These are phyloP conservation scores for Seira sanloemensis DNA, from an alignment of 2,888 invertebrate species.

Conservation along the genomic window DNA sequence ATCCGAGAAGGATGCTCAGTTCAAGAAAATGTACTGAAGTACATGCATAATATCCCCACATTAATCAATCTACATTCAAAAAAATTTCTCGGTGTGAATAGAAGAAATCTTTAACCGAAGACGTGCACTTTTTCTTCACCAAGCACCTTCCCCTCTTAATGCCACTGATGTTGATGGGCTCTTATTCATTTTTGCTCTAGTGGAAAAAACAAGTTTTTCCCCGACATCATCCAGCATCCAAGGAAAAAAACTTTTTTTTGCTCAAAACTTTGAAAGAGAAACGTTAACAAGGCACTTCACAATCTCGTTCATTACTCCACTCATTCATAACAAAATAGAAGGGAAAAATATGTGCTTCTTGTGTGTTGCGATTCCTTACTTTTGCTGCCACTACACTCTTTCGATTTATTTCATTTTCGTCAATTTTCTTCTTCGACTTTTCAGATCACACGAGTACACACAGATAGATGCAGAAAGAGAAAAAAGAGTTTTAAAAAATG, in stretches of 20 bases:
- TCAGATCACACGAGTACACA: too few species aligned
- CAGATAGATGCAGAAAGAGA: too few species aligned
- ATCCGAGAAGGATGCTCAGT: not conserved
- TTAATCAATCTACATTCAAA: conserved; percentile 19
- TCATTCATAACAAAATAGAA: not conserved
- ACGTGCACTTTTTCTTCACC: not conserved
- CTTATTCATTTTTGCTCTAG: not conserved
- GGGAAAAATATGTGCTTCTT: not conserved
- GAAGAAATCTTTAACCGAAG: conserved; percentile 1
- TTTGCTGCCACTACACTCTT: not conserved
- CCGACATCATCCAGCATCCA: not conserved
- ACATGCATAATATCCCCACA: not conserved
- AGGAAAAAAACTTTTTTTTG: not conserved
- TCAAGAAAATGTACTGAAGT: conserved; percentile 5
- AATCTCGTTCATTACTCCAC: not conserved
- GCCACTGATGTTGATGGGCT: not conserved
- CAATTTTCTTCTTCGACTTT: conserved; percentile 2
- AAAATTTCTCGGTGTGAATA: not conserved
- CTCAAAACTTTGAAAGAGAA: not conserved
- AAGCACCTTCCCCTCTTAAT: not conserved
- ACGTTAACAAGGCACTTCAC: conserved; percentile 3
- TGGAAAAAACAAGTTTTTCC: not conserved
- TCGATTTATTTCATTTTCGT: not conserved
- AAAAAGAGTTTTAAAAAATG: too few species aligned
- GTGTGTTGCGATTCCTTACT: too few species aligned